Evolutionary conservation across 2,797 vertebrate genomes (phyloP).

Genomic region (Choloepus didactylus): DNA sequence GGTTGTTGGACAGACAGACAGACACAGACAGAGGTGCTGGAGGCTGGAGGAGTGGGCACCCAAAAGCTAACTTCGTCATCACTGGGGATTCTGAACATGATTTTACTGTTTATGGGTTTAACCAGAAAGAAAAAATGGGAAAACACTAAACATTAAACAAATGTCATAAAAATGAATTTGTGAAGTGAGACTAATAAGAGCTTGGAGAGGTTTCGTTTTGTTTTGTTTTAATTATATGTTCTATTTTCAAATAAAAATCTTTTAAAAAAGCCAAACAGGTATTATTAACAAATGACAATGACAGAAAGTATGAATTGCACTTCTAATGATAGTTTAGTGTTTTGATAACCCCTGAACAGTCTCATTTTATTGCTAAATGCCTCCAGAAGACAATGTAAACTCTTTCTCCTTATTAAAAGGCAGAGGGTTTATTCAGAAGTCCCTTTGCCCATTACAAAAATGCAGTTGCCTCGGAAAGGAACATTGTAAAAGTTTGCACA

Average conservation of each 20-base stretch:
- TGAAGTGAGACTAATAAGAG: slow-evolving; percentile 7
- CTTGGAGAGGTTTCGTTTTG: not conserved
- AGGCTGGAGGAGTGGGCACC: not conserved
- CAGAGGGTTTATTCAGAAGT: not conserved
- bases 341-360: not conserved
- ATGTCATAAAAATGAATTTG: not conserved
- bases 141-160: slow-evolving; percentile 3
- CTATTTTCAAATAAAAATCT: slow-evolving; percentile 22
- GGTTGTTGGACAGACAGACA: not conserved
- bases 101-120: not conserved
- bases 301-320: not conserved
- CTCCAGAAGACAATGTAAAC: not conserved
- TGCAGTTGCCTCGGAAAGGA: not conserved
- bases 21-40: not conserved
- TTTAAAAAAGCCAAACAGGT: slow-evolving; percentile 30
- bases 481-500: not conserved
- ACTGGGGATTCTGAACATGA: not conserved
- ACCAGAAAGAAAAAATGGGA: slow-evolving; percentile 16
- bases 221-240: not conserved
- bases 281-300: slow-evolving; percentile 35
- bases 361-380: not conserved
- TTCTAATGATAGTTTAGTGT: not conserved
- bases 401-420: not conserved
- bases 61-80: not conserved
- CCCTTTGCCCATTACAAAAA: not conserved